A percentile compares a stretch with the other conserved stretches of the same genome.
These are phyloP conservation scores for Nibea coibor DNA, from an alignment of 2,113 vertebrate genomes.

Conservation along the genomic window DNA sequence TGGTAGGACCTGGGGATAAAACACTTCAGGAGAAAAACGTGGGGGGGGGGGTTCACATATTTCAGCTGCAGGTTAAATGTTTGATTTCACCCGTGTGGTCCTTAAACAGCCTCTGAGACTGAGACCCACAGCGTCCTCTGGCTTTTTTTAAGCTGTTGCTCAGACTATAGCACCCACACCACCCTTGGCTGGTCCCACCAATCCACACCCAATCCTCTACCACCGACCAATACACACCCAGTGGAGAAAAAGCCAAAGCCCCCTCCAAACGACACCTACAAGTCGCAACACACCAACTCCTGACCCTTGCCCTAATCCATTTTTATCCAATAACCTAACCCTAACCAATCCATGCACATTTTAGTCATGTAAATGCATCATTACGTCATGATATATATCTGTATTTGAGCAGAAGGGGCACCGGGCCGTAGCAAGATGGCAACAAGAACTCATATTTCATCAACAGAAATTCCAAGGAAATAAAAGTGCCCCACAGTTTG, in stretches of 20 bases:
- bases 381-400: not conserved
- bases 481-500: not conserved
- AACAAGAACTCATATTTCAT: not conserved
- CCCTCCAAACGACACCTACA: too few relatives aligned
- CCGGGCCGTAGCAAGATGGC: not conserved
- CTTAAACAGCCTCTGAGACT: constrained; percentile 20
- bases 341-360: not conserved
- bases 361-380: not conserved
- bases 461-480: not conserved
- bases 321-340: too few relatives aligned
- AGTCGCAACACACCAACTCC: too few relatives aligned
- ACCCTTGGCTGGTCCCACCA: too few relatives aligned
- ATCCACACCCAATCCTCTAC: too few relatives aligned
- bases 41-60: not conserved
- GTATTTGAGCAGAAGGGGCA: not conserved
- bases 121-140: constrained; percentile 2
- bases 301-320: too few relatives aligned
- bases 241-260: too few relatives aligned
- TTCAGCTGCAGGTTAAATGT: constrained; percentile 47
- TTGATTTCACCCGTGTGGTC: constrained; percentile 24
- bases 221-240: too few relatives aligned
- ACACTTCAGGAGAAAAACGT: not conserved
- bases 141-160: constrained; percentile 16
- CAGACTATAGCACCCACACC: not conserved
- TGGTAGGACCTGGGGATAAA: constrained; percentile 15